Percentiles rank a stretch among this genome's conserved stretches.
Conservation (phyloP, 1,140 invertebrate species). For the Drosophila sproati region DNA sequence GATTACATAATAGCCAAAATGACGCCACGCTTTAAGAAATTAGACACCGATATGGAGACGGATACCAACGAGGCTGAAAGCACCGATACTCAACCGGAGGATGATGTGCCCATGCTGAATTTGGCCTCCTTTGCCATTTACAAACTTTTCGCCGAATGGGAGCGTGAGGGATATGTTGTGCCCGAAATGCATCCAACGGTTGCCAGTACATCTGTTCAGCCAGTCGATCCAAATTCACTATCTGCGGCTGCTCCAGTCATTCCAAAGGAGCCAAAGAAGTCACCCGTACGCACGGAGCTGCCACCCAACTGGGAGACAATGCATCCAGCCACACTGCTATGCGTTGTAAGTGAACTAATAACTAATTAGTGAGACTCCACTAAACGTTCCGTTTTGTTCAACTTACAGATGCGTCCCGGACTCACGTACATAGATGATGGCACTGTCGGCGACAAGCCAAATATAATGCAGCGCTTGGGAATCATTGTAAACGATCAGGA, state of each 20-base stretch:
- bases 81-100: conserved; percentile 70
- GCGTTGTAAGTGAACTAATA: conserved; percentile 77
- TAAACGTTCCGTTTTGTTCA: conserved; percentile 2
- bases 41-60: conserved; percentile 27
- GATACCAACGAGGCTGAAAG: conserved; percentile 46
- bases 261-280: conserved; percentile 83
- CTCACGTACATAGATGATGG: conserved; percentile 87
- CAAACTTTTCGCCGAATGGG: conserved; percentile 91
- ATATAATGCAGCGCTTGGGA: conserved; percentile 86
- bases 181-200: conserved; percentile 84
- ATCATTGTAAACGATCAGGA: conserved; percentile 85
- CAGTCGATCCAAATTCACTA: conserved; percentile 65
- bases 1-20: conserved; percentile 89
- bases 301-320: conserved; percentile 87
- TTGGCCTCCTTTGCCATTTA: conserved; percentile 91
- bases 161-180: conserved; percentile 88
- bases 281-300: conserved; percentile 85
- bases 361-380: background rate
- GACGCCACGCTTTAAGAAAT: conserved; percentile 82
- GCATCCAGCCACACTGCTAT: conserved; percentile 90
- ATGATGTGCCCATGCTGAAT: conserved; percentile 90
- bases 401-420: conserved; percentile 88
- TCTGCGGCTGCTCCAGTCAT: conserved; percentile 13
- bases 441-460: conserved; percentile 87
- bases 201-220: conserved; percentile 20